Evolutionary conservation across 2,113 vertebrate genomes (phyloP).

Genomic region (Nerophis ophidion): DNA sequence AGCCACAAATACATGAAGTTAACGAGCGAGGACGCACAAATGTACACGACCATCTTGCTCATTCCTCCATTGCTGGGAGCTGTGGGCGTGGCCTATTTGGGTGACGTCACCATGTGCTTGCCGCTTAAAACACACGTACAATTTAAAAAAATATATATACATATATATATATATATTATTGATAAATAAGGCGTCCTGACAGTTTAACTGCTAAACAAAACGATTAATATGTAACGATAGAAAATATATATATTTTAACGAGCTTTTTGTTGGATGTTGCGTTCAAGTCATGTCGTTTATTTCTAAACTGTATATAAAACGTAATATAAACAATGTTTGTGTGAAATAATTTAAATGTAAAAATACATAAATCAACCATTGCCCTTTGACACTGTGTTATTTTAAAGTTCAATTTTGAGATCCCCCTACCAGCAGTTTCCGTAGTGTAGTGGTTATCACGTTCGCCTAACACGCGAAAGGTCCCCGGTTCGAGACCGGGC

Average conservation of each 20-base stretch:
- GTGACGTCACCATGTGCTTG: no score
- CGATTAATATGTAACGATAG: no score
- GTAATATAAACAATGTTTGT: no score
- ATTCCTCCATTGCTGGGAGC: not conserved
- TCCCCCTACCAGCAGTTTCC: constrained; percentile 17
- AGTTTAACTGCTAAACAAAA: not conserved
- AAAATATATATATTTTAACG: not conserved
- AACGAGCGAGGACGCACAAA: not conserved
- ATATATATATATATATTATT: no score
- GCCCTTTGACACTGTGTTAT: no score
- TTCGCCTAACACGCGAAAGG: constrained; percentile 86
- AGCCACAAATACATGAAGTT: no score
- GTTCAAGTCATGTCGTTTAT: not conserved
- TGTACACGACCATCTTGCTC: not conserved
- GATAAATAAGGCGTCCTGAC: not conserved
- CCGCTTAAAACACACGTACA: not conserved
- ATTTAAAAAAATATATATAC: no score
- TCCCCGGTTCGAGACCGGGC: constrained; percentile 83
- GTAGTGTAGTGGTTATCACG: constrained; percentile 89
- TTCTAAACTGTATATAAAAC: not conserved
- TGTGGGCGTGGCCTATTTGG: not conserved
- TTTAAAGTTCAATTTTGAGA: no score
- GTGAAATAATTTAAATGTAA: no score
- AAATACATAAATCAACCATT: no score
- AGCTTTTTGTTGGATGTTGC: not conserved